These are phyloP conservation scores for Dinothrombium tinctorium DNA, from an alignment of 1,140 invertebrate species.

Conservation along the genomic window DNA sequence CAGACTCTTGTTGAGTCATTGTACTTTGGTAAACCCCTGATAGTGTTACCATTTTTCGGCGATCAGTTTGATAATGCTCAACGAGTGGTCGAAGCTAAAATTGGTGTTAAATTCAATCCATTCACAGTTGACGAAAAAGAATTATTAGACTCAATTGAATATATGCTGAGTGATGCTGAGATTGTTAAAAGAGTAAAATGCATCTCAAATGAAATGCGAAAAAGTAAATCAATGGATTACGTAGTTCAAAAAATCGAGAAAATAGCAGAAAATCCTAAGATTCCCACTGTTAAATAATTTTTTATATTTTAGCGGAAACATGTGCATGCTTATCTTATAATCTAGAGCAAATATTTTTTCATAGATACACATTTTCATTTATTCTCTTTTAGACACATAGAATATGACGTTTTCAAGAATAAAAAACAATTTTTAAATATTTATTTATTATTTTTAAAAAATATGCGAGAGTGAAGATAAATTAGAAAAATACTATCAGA, in stretches of 20 bases:
- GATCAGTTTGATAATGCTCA: conserved; percentile 11
- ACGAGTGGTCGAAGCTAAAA: conserved; percentile 1
- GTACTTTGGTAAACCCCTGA: conserved; percentile 6
- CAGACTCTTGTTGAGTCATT: conserved; percentile 7
- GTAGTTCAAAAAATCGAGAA: neutral
- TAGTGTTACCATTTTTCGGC: conserved; percentile 9
- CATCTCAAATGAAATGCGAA: conserved; percentile 4
- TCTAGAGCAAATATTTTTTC: too few species aligned
- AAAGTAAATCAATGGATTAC: neutral
- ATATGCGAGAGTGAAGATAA: too few species aligned
- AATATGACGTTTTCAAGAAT: too few species aligned
- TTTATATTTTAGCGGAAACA: too few species aligned
- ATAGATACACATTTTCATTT: too few species aligned
- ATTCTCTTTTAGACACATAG: too few species aligned
- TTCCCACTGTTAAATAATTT: too few species aligned
- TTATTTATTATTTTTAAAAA: too few species aligned
- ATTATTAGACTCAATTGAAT: conserved; percentile 4
- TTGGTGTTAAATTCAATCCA: neutral
- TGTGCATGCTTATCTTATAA: too few species aligned
- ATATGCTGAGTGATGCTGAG: conserved; percentile 4
- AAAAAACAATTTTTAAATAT: too few species aligned
- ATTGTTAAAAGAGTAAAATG: conserved; percentile 1
- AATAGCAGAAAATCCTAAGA: neutral
- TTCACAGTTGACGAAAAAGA: conserved; percentile 2
- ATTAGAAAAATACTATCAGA: too few species aligned